These are phyloP conservation scores for Acropternis orthonyx DNA, from an alignment of 2,797 vertebrate species.

Conservation along the genomic window DNA sequence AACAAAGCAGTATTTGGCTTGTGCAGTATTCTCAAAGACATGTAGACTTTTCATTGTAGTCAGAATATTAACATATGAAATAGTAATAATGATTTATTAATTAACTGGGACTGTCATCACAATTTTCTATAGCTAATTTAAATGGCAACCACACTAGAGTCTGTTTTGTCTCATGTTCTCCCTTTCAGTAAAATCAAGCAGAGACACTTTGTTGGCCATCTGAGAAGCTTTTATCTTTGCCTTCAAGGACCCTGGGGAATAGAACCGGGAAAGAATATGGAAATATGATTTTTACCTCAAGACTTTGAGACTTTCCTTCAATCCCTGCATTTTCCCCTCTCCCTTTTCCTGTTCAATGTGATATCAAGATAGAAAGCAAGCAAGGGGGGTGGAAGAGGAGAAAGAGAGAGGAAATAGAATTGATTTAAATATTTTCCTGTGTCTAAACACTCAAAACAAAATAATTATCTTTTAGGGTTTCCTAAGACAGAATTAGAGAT, in stretches of 20 bases:
- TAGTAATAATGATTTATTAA: conserved; percentile 47
- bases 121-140: conserved; percentile 11
- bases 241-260: conserved; percentile 14
- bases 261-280: conserved; percentile 22
- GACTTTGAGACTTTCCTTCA: conserved; percentile 15
- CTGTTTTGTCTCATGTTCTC: conserved; percentile 32
- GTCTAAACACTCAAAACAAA: not conserved
- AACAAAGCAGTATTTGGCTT: not conserved
- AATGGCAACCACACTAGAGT: not conserved
- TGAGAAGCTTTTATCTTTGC: conserved; percentile 46
- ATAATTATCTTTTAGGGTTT: not conserved
- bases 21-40: not conserved
- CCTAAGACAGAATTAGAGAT: not conserved
- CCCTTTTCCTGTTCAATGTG: conserved; percentile 33
- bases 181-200: conserved; percentile 19
- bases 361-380: not conserved
- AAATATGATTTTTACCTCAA: conserved; percentile 47
- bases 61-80: conserved; percentile 23
- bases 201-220: conserved; percentile 29
- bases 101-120: conserved; percentile 41
- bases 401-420: not conserved
- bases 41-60: not conserved
- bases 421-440: not conserved
- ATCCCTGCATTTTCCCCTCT: not conserved
- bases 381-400: not conserved